Percentiles rank a stretch among this genome's conserved stretches.
phyloP scores from a whole-genome alignment of 2,797 vertebrate species.

The Spondyliosoma cantharus region DNA sequence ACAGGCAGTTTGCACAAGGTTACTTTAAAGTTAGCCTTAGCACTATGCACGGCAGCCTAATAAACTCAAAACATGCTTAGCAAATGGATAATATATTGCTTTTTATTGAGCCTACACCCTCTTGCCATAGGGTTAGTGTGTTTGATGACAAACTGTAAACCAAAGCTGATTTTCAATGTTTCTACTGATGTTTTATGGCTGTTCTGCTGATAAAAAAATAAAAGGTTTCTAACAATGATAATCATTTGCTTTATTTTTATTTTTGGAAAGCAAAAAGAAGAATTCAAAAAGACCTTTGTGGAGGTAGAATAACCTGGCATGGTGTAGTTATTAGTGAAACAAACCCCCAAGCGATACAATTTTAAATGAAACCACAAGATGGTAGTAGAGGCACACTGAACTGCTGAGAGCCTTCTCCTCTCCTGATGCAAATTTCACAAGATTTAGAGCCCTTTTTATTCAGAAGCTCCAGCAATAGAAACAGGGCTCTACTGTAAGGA shows the following conservation, averaged over 20 bases:
- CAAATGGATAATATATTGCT: not conserved
- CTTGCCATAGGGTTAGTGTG: not conserved
- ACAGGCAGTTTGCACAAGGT: not conserved
- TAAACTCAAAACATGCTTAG: too few relatives aligned
- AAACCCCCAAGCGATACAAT: not conserved
- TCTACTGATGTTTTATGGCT: not conserved
- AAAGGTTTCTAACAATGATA: not conserved
- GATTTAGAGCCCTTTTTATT: slow-evolving; percentile 16
- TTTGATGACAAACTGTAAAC: not conserved
- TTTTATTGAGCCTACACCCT: not conserved
- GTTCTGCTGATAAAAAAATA: not conserved
- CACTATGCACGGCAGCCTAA: not conserved
- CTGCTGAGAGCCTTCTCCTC: not conserved
- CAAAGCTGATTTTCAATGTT: not conserved
- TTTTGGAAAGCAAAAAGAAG: not conserved
- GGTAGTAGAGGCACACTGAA: slow-evolving; percentile 58
- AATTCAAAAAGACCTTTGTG: not conserved
- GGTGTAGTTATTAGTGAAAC: not conserved
- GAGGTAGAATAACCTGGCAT: not conserved
- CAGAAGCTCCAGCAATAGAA: slow-evolving; percentile 5
- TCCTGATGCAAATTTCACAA: not conserved
- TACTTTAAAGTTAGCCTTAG: not conserved
- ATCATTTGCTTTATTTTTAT: not conserved
- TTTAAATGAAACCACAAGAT: slow-evolving; percentile 58
- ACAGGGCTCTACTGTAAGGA: slow-evolving; percentile 6